These are phyloP conservation scores for Ambastaia sidthimunki DNA, from an alignment of 2,797 vertebrate genomes.

Conservation along the genomic window DNA sequence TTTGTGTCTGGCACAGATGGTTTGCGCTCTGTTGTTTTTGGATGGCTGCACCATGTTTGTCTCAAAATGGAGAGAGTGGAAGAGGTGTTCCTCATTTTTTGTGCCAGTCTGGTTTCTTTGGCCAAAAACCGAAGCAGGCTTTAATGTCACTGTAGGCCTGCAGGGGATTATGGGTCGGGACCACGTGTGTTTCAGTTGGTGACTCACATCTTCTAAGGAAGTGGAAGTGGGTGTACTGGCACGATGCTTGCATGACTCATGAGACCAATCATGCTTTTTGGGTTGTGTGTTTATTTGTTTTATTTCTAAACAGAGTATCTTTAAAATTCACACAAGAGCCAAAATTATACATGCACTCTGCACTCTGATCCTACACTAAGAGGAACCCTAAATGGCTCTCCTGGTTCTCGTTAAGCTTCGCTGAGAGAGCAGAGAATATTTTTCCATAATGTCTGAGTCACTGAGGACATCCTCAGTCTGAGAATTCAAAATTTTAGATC, in stretches of 20 bases:
- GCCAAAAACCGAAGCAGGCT: constrained; percentile 42
- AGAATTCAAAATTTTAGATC: constrained; percentile 23
- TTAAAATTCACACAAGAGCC: no score
- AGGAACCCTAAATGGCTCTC: constrained; percentile 8
- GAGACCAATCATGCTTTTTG: constrained; percentile 21
- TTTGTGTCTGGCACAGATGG: constrained; percentile 1
- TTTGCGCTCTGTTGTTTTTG: constrained; percentile 5
- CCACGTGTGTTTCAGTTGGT: constrained; percentile 56
- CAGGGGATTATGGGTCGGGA: constrained; percentile 60
- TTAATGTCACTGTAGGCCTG: constrained; percentile 60
- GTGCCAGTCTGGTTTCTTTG: not conserved
- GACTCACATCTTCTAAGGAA: constrained; percentile 70
- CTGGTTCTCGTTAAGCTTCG: constrained; percentile 44
- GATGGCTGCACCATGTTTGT: constrained; percentile 12
- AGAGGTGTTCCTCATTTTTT: constrained; percentile 31
- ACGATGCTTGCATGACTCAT: constrained; percentile 47
- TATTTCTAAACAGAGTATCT: constrained; percentile 2
- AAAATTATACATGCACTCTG: no score
- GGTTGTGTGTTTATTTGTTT: constrained; percentile 28
- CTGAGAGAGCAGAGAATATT: constrained; percentile 60
- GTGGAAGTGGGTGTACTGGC: constrained; percentile 44
- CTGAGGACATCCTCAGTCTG: constrained; percentile 9
- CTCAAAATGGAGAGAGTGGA: constrained; percentile 20
- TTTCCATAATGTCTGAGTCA: constrained; percentile 70
- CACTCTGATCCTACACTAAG: not conserved